These are phyloP conservation scores for Latrodectus elegans DNA, from an alignment of 2,888 invertebrate genomes.

Conservation along the genomic window DNA sequence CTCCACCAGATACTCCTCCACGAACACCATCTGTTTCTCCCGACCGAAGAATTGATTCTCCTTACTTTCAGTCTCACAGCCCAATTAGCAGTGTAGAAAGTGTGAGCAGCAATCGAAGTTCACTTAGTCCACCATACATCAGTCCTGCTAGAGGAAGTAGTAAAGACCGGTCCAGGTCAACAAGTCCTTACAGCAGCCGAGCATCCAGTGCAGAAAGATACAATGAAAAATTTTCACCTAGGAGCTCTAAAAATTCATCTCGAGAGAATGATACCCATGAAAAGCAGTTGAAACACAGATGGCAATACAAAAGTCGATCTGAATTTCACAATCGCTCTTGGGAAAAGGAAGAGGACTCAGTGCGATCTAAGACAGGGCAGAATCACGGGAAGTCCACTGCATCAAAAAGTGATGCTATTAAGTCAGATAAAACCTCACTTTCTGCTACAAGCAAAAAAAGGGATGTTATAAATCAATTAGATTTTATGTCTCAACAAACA, in stretches of 20 bases:
- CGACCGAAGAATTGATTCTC: conserved; percentile 59
- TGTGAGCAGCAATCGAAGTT: conserved; percentile 60
- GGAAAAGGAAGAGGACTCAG: conserved; percentile 53
- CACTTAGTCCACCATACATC: conserved; percentile 56
- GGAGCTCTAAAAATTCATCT: conserved; percentile 32
- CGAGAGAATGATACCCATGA: conserved; percentile 46
- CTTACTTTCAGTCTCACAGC: conserved; percentile 64
- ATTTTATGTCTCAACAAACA: conserved; percentile 60
- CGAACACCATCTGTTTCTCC: conserved; percentile 71
- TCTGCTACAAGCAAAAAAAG: conserved; percentile 17
- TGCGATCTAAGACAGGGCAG: conserved; percentile 19
- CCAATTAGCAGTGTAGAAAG: conserved; percentile 68
- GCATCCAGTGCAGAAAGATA: conserved; percentile 53
- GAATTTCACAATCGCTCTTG: conserved; percentile 47
- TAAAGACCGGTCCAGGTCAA: conserved; percentile 62
- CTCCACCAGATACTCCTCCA: conserved; percentile 72
- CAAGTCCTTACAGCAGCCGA: conserved; percentile 65
- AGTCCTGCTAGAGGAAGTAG: conserved; percentile 65
- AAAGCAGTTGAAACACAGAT: conserved; percentile 43
- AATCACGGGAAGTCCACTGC: conserved; percentile 27
- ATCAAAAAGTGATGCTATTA: conserved; percentile 38
- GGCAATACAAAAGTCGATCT: conserved; percentile 39
- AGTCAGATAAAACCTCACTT: conserved; percentile 29
- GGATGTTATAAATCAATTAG: conserved; percentile 57
- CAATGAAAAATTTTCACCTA: conserved; percentile 48